Percentiles rank a stretch among this genome's conserved stretches.
Conservation (phyloP, 2,888 invertebrate genomes). For the Lepidonotus clava region DNA sequence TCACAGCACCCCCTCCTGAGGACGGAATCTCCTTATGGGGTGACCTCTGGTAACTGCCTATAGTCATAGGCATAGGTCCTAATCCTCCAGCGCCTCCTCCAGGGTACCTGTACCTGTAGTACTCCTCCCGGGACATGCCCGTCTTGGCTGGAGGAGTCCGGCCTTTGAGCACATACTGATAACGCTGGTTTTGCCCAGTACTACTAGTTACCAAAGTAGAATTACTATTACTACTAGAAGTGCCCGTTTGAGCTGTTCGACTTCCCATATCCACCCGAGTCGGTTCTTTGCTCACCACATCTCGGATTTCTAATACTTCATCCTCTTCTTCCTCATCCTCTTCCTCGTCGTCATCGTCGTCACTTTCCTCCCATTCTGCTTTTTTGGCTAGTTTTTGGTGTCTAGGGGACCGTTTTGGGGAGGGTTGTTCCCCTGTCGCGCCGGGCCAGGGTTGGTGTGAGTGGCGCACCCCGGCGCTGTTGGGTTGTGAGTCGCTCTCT, state of each 20-base stretch:
- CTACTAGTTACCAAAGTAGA: neutral
- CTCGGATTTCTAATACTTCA: neutral
- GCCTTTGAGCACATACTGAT: neutral
- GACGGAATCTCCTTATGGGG: neutral
- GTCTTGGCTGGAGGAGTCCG: neutral
- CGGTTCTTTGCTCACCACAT: too few species aligned
- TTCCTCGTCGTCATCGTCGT: neutral
- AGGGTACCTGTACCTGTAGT: neutral
- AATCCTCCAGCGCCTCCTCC: too few species aligned
- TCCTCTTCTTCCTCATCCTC: neutral
- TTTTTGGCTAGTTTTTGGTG: neutral
- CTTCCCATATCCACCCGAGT: too few species aligned
- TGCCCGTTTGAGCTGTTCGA: too few species aligned
- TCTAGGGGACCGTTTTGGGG: neutral
- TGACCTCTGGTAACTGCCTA: neutral
- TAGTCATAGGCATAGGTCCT: neutral
- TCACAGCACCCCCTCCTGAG: neutral
- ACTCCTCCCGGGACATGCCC: conserved; percentile 7
- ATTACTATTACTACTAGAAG: too few species aligned
- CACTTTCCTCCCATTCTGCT: neutral
- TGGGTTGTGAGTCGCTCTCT: neutral
- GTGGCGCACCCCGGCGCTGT: neutral
- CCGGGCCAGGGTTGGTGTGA: neutral
- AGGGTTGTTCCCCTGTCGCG: neutral
- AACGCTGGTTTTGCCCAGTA: neutral